Percentiles rank a stretch among this genome's conserved stretches.
Evolutionary conservation across 53 echinoderm and acorn worm species (phyloP).

Genomic region (Crossaster papposus): DNA sequence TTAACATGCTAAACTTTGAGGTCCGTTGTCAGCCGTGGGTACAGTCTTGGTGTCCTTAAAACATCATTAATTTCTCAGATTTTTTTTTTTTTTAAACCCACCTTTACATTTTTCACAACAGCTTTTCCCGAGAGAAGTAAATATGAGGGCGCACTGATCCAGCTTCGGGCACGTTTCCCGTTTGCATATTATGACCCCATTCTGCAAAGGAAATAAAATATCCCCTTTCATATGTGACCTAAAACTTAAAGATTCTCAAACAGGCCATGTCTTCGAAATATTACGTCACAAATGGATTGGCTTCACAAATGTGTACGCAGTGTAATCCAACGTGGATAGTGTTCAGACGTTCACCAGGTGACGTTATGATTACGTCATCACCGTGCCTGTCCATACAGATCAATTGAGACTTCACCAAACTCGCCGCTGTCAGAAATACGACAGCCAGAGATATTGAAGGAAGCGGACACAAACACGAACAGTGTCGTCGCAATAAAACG

Average conservation of each 20-base stretch:
- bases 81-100: conserved; percentile 20
- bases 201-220: conserved; percentile 46
- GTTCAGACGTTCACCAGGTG: not conserved
- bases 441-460: conserved; percentile 6
- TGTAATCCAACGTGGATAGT: too few species aligned
- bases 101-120: conserved; percentile 98
- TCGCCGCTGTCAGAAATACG: not conserved
- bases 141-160: conserved; percentile 84
- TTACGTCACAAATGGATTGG: too few species aligned
- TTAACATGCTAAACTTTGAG: too few species aligned
- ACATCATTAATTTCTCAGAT: not conserved
- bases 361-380: conserved; percentile 1
- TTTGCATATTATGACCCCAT: conserved; percentile 78
- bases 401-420: not conserved
- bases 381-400: not conserved
- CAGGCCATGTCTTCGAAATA: too few species aligned
- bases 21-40: too few species aligned
- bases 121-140: conserved; percentile 79
- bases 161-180: conserved; percentile 78
- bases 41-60: too few species aligned
- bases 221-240: too few species aligned
- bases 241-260: too few species aligned
- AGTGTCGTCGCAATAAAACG: conserved; percentile 42
- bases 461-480: conserved; percentile 24
- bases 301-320: too few species aligned